A percentile compares a stretch with the other conserved stretches of the same genome.
These are phyloP conservation scores for Maccullochella peelii DNA, from an alignment of 2,113 vertebrate genomes.

Conservation along the genomic window DNA sequence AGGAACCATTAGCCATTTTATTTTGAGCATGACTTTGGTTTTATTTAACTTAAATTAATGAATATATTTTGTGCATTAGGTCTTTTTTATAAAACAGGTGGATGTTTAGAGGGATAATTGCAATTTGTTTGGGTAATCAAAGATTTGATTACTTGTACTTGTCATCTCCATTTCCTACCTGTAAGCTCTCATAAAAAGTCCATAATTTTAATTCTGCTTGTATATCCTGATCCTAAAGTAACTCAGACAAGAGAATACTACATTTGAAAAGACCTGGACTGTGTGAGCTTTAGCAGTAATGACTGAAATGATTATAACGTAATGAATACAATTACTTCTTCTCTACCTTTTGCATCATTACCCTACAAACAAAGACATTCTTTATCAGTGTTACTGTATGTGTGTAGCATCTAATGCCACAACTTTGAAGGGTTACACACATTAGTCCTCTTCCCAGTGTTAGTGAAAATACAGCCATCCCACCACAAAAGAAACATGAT, in stretches of 20 bases:
- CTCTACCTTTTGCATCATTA: neutral
- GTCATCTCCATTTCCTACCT: neutral
- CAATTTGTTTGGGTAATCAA: neutral
- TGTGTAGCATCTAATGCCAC: neutral
- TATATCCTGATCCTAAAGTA: neutral
- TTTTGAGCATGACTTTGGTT: neutral
- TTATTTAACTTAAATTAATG: slow-evolving; percentile 2
- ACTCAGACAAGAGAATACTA: neutral
- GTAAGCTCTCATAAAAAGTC: neutral
- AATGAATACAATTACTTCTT: neutral
- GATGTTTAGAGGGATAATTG: neutral
- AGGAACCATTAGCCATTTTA: neutral
- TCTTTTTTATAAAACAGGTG: neutral
- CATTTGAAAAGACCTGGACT: neutral
- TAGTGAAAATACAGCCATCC: slow-evolving; percentile 26
- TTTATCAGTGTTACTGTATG: neutral
- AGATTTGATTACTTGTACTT: neutral
- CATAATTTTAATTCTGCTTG: neutral
- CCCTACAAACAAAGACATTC: neutral
- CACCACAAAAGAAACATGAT: neutral
- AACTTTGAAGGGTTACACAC: too few species aligned
- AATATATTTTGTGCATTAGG: neutral
- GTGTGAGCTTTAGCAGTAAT: neutral
- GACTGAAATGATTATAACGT: neutral
- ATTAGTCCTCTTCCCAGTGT: slow-evolving; percentile 19